These are phyloP conservation scores for Hypsibius dujardini DNA, from an alignment of 1,140 invertebrate species.

Conservation along the genomic window DNA sequence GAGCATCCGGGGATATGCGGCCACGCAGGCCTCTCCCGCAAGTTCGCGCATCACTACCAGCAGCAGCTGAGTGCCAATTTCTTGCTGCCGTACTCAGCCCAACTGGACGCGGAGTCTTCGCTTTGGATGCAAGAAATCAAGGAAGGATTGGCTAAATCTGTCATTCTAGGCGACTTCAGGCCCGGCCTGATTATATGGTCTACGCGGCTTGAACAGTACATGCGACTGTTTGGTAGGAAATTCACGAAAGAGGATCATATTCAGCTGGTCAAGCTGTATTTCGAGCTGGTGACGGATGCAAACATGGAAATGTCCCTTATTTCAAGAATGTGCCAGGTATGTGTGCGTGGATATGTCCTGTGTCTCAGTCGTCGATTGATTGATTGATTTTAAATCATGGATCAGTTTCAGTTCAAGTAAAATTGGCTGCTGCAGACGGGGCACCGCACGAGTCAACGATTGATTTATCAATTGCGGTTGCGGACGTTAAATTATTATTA, in stretches of 20 bases:
- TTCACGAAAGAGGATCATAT: conserved; percentile 81
- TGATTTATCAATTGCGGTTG: too few species aligned
- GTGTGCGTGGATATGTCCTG: too few species aligned
- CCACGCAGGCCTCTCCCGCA: not conserved
- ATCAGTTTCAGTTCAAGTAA: too few species aligned
- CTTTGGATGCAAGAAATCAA: not conserved
- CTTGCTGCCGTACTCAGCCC: not conserved
- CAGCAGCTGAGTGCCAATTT: not conserved
- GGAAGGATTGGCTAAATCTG: not conserved
- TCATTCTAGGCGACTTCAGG: not conserved
- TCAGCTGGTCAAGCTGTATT: conserved; percentile 60
- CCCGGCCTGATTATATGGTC: conserved; percentile 2
- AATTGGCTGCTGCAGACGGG: too few species aligned
- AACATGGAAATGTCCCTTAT: conserved; percentile 49
- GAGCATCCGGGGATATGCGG: not conserved
- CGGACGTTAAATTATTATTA: too few species aligned
- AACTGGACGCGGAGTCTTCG: not conserved
- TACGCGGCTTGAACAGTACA: conserved; percentile 39
- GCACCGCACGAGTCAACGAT: too few species aligned
- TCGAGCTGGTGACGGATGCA: conserved; percentile 54
- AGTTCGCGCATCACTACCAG: not conserved
- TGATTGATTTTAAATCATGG: too few species aligned
- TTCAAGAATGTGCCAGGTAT: not conserved
- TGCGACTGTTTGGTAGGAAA: conserved; percentile 60
- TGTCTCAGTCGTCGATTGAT: too few species aligned